Evolutionary conservation across 2,113 vertebrate species (phyloP).

Genomic region (Chaetodon trifascialis): DNA sequence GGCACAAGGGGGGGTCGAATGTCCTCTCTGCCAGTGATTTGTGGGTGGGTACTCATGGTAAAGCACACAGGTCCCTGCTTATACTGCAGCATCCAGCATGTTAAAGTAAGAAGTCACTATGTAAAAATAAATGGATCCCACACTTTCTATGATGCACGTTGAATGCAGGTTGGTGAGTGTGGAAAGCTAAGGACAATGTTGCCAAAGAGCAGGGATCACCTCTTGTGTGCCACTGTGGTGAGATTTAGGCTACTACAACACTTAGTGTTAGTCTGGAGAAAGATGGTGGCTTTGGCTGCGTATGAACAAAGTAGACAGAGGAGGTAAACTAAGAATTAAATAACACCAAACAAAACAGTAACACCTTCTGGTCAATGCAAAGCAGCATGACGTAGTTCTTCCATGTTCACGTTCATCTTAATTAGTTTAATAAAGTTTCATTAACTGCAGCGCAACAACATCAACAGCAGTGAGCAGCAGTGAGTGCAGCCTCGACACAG

Average conservation of each 20-base stretch:
- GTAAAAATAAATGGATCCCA: not conserved
- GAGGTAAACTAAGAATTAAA: not conserved
- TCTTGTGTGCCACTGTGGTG: not conserved
- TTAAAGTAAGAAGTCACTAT: not conserved
- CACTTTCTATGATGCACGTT: not conserved
- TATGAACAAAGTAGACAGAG: not conserved
- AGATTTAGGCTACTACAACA: not conserved
- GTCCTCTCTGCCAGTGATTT: not conserved
- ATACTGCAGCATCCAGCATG: no score
- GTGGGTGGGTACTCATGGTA: not conserved
- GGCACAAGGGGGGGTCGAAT: no score
- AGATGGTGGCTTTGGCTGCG: not conserved
- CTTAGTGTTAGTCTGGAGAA: not conserved
- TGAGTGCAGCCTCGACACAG: not conserved
- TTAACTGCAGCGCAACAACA: constrained; percentile 29
- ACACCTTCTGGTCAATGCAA: constrained; percentile 6
- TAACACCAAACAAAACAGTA: not conserved
- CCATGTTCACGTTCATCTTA: constrained; percentile 33
- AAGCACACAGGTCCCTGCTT: not conserved
- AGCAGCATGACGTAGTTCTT: constrained; percentile 13
- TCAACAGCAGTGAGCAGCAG: constrained; percentile 5
- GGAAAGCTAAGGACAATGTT: not conserved
- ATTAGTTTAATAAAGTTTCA: constrained; percentile 59
- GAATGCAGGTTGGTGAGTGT: not conserved
- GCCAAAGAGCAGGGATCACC: not conserved